Conservation (phyloP, 1,140 invertebrate genomes). For the Drosophila pruinosa region DNA sequence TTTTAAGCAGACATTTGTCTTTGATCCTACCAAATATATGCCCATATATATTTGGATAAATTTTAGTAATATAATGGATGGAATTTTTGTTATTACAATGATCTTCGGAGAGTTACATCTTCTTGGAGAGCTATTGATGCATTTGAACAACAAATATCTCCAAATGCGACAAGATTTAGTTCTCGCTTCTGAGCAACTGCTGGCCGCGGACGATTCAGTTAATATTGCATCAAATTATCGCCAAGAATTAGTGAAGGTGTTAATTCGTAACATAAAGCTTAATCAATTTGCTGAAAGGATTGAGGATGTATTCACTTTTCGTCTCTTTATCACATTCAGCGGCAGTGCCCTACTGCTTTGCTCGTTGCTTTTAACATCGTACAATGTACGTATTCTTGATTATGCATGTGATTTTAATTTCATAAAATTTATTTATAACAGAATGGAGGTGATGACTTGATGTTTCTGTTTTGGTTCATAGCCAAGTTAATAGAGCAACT, state of each 20-base stretch:
- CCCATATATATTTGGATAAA: slow-evolving; percentile 17
- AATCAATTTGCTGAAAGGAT: slow-evolving; percentile 34
- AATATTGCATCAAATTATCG: slow-evolving; percentile 7
- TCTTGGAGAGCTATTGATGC: slow-evolving; percentile 34
- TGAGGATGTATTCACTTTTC: slow-evolving; percentile 30
- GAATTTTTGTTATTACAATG: slow-evolving; percentile 11
- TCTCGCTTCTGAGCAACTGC: too few relatives aligned
- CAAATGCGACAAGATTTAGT: slow-evolving; percentile 23
- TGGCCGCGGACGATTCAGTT: not conserved
- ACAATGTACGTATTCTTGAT: slow-evolving; percentile 12
- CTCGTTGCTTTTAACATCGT: slow-evolving; percentile 23
- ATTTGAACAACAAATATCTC: slow-evolving; percentile 41
- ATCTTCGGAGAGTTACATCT: slow-evolving; percentile 34
- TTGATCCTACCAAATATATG: slow-evolving; percentile 11
- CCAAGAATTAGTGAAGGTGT: not conserved
- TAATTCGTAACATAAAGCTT: slow-evolving; percentile 19
- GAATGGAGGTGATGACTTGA: slow-evolving; percentile 1
- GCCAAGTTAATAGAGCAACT: slow-evolving; percentile 17
- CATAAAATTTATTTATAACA: not conserved
- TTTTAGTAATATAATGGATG: slow-evolving; percentile 24
- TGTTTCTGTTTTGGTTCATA: slow-evolving; percentile 17
- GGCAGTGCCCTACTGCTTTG: slow-evolving; percentile 29
- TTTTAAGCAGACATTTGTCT: slow-evolving; percentile 20
- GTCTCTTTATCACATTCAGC: slow-evolving; percentile 31
- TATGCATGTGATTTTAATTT: not conserved